A percentile compares a stretch with the other conserved stretches of the same genome.
Evolutionary conservation across 2,797 vertebrate species (phyloP).

Genomic region (Hipposideros larvatus): DNA sequence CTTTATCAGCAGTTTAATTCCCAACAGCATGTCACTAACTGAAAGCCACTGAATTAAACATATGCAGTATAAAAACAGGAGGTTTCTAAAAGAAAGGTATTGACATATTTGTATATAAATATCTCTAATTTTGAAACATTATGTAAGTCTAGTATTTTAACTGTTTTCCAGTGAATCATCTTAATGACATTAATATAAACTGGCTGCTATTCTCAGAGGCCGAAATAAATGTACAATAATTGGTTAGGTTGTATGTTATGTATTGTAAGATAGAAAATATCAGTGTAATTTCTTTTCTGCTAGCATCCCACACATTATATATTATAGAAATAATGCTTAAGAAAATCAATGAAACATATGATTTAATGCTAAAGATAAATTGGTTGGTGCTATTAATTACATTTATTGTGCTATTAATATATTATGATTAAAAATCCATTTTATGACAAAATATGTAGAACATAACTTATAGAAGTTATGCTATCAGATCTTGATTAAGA

Average conservation of each 20-base stretch:
- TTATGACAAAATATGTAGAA: neutral
- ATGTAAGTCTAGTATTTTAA: neutral
- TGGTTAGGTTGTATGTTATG: neutral
- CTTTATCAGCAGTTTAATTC: neutral
- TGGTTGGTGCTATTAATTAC: neutral
- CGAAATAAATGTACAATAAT: neutral
- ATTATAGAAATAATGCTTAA: neutral
- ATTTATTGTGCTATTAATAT: neutral
- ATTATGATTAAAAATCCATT: neutral
- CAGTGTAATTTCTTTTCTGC: neutral
- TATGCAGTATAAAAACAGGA: neutral
- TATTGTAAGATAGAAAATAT: neutral
- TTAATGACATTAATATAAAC: neutral
- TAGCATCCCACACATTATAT: neutral
- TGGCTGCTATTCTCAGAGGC: neutral
- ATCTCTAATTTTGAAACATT: neutral
- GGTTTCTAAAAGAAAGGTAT: neutral
- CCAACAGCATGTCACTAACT: neutral
- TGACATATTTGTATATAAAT: neutral
- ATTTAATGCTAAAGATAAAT: neutral
- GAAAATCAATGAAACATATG: neutral
- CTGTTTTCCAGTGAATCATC: neutral
- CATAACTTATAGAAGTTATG: neutral
- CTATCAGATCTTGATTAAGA: neutral
- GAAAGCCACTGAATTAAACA: neutral